Percentiles rank a stretch among this genome's conserved stretches.
These are phyloP conservation scores for Diadophis punctatus DNA, from an alignment of 2,113 vertebrate genomes.

Conservation along the genomic window DNA sequence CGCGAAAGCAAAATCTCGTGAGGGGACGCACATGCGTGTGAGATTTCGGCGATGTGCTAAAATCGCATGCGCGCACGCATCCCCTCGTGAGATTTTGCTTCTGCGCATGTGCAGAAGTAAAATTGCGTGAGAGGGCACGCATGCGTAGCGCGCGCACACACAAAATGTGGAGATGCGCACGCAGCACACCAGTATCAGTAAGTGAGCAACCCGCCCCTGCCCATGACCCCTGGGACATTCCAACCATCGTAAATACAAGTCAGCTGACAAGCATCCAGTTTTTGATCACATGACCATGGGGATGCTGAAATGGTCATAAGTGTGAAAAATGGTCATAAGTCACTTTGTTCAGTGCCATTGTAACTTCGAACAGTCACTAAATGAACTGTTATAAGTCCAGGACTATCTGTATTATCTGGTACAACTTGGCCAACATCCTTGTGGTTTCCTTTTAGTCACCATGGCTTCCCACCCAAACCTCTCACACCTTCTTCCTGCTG, in stretches of 20 bases:
- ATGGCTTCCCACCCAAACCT: conserved; percentile 15
- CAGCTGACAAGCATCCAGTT: neutral
- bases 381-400: neutral
- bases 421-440: neutral
- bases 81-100: too few relatives aligned
- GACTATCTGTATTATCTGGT: neutral
- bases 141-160: too few relatives aligned
- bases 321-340: neutral
- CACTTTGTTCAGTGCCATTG: neutral
- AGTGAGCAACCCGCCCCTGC: too few relatives aligned
- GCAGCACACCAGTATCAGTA: too few relatives aligned
- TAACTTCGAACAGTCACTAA: neutral
- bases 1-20: too few relatives aligned
- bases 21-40: too few relatives aligned
- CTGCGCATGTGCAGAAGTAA: too few relatives aligned
- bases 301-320: neutral
- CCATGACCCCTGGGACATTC: neutral
- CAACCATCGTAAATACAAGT: neutral
- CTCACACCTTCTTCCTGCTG: conserved; percentile 61
- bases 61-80: too few relatives aligned
- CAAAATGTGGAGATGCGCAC: too few relatives aligned
- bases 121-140: too few relatives aligned
- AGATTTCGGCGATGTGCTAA: too few relatives aligned
- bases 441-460: neutral
- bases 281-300: neutral